Evolutionary conservation across 1,140 invertebrate genomes (phyloP).

Genomic region (Tyrophagus putrescentiae): DNA sequence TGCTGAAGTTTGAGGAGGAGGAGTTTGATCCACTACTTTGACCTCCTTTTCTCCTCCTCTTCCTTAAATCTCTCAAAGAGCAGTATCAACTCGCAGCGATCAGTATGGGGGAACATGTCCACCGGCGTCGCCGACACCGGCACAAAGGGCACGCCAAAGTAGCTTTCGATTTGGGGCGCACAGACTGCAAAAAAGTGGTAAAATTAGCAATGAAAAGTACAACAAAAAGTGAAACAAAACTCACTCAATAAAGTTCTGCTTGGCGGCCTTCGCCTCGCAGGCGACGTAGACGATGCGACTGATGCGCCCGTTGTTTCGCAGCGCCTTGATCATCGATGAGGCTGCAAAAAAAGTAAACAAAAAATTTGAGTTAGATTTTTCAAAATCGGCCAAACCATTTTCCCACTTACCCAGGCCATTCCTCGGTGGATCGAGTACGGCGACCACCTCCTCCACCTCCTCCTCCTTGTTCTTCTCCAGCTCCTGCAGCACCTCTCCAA

Average conservation of each 20-base stretch:
- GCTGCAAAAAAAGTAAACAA: too few relatives aligned
- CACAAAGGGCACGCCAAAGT: constrained; percentile 70
- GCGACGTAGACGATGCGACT: constrained; percentile 74
- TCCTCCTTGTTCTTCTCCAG: constrained; percentile 37
- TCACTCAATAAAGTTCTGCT: constrained; percentile 78
- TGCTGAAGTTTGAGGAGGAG: too few relatives aligned
- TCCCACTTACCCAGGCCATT: constrained; percentile 55
- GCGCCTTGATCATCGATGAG: constrained; percentile 55
- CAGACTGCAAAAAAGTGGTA: constrained; percentile 20
- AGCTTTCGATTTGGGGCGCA: constrained; percentile 44
- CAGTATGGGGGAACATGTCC: constrained; percentile 86
- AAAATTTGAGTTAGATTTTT: too few relatives aligned
- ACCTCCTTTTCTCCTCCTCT: too few relatives aligned
- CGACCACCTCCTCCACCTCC: constrained; percentile 49
- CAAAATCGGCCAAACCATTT: too few relatives aligned
- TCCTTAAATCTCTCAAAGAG: too few relatives aligned
- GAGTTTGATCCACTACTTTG: too few relatives aligned
- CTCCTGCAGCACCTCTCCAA: constrained; percentile 40
- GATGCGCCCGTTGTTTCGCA: constrained; percentile 57
- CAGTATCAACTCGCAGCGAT: constrained; percentile 71
- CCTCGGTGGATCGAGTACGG: constrained; percentile 89
- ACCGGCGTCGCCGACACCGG: constrained; percentile 64
- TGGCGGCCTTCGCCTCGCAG: constrained; percentile 68
- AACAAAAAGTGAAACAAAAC: constrained; percentile 31
- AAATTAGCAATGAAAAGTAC: neutral